These are phyloP conservation scores for Trachurus trachurus DNA, from an alignment of 2,797 vertebrate species.

Conservation along the genomic window DNA sequence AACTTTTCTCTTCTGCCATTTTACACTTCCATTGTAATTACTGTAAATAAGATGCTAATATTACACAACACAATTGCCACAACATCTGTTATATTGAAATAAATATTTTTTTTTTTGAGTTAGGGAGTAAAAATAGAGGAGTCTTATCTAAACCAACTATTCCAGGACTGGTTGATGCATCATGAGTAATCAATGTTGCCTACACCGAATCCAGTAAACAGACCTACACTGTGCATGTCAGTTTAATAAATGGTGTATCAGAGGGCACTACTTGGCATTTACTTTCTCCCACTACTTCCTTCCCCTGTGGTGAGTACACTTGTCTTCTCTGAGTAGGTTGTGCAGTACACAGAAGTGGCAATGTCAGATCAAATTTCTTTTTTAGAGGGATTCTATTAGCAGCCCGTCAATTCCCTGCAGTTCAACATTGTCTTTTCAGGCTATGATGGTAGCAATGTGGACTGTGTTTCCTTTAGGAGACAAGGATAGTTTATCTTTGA, in stretches of 20 bases:
- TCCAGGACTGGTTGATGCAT: conserved; percentile 15
- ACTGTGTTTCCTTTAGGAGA: background rate
- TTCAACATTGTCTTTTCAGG: conserved; percentile 1
- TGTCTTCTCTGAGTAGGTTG: conserved; percentile 26
- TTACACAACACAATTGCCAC: background rate
- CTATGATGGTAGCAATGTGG: background rate
- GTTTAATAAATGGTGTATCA: conserved; percentile 24
- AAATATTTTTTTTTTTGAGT: too few relatives aligned
- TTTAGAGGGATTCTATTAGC: conserved; percentile 11
- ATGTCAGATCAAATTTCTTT: conserved; percentile 28
- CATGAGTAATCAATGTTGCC: conserved; percentile 48
- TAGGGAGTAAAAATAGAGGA: background rate
- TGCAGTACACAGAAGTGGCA: conserved; percentile 5
- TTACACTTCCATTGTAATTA: conserved; percentile 5
- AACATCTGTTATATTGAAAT: too few relatives aligned
- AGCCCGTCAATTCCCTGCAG: background rate
- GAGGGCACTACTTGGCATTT: conserved; percentile 42
- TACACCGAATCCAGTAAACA: conserved; percentile 35
- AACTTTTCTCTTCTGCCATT: background rate
- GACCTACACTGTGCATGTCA: conserved; percentile 12
- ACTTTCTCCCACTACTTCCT: conserved; percentile 26
- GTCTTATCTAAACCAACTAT: conserved; percentile 5
- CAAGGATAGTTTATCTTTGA: background rate
- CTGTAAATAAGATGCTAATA: background rate
- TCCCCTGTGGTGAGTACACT: conserved; percentile 8